A percentile compares a stretch with the other conserved stretches of the same genome.
Evolutionary conservation across 2,888 invertebrate species (phyloP).

Genomic region (Clepsis dumicolana): DNA sequence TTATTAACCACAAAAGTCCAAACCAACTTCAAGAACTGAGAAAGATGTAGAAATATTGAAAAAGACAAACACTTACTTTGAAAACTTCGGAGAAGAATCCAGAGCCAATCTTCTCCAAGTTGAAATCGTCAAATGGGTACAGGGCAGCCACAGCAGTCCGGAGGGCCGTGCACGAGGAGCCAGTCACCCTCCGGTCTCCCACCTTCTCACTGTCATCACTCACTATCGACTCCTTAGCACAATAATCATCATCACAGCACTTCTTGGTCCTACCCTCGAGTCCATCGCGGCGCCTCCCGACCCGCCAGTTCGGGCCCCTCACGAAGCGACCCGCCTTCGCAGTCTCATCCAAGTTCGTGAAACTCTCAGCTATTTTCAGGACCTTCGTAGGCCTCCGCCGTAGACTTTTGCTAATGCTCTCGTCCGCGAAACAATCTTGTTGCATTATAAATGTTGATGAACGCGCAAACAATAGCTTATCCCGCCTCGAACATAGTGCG

Average conservation of each 20-base stretch:
- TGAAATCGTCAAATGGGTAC: slow-evolving; percentile 97
- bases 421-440: slow-evolving; percentile 75
- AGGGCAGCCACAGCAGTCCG: slow-evolving; percentile 96
- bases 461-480: slow-evolving; percentile 59
- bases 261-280: slow-evolving; percentile 71
- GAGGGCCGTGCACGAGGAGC: slow-evolving; percentile 94
- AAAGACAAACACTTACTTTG: slow-evolving; percentile 90
- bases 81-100: slow-evolving; percentile 99
- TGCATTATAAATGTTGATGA: slow-evolving; percentile 80
- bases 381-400: slow-evolving; percentile 83
- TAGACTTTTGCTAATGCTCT: slow-evolving; percentile 76
- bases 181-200: slow-evolving; percentile 79
- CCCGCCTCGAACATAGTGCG: slow-evolving; percentile 81
- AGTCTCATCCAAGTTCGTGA: slow-evolving; percentile 82
- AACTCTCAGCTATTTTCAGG: slow-evolving; percentile 84
- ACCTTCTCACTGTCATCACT: slow-evolving; percentile 80
- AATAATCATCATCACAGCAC: slow-evolving; percentile 77
- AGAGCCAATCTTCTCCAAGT: slow-evolving; percentile 95
- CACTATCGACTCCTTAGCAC: slow-evolving; percentile 82
- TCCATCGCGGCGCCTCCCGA: slow-evolving; percentile 68
- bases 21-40: not conserved
- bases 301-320: slow-evolving; percentile 77
- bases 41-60: not conserved
- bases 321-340: slow-evolving; percentile 80
- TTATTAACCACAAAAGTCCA: too few species aligned